phyloP scores from a whole-genome alignment of 2,113 vertebrate species.

The Aspidoscelis tigris region DNA sequence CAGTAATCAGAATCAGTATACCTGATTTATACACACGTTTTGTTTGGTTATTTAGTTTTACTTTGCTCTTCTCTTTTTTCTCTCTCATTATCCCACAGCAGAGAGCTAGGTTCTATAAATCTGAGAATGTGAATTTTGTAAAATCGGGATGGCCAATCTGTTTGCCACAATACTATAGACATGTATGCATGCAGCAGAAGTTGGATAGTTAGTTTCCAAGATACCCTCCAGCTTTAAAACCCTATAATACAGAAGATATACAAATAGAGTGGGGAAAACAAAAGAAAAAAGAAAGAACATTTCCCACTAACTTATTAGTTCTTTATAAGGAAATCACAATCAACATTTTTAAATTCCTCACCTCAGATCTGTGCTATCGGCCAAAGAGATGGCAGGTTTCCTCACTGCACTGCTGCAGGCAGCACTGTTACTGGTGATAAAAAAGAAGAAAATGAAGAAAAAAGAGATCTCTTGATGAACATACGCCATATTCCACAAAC shows the following conservation, averaged over 20 bases:
- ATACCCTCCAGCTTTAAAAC: not conserved
- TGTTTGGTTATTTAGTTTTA: too few species aligned
- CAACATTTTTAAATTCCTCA: constrained; percentile 42
- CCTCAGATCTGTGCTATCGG: constrained; percentile 97
- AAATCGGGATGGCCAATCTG: not conserved
- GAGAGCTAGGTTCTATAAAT: not conserved
- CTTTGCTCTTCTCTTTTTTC: too few species aligned
- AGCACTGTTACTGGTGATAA: constrained; percentile 87
- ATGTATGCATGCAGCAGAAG: not conserved
- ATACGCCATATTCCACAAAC: too few species aligned
- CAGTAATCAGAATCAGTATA: too few species aligned
- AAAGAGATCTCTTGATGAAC: not conserved
- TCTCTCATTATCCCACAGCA: too few species aligned
- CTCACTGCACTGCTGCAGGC: constrained; percentile 96
- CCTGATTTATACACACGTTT: too few species aligned
- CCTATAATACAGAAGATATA: not conserved
- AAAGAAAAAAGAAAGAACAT: not conserved
- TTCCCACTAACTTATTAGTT: not conserved
- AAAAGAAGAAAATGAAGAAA: constrained; percentile 11
- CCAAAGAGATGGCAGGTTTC: constrained; percentile 96
- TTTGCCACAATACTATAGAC: not conserved
- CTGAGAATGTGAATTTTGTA: not conserved
- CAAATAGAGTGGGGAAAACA: not conserved
- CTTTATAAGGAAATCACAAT: not conserved
- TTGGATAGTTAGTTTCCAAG: not conserved